A percentile compares a stretch with the other conserved stretches of the same genome.
These are phyloP conservation scores for Pterocles orientalis DNA, from an alignment of 2,113 vertebrate genomes.

Conservation along the genomic window DNA sequence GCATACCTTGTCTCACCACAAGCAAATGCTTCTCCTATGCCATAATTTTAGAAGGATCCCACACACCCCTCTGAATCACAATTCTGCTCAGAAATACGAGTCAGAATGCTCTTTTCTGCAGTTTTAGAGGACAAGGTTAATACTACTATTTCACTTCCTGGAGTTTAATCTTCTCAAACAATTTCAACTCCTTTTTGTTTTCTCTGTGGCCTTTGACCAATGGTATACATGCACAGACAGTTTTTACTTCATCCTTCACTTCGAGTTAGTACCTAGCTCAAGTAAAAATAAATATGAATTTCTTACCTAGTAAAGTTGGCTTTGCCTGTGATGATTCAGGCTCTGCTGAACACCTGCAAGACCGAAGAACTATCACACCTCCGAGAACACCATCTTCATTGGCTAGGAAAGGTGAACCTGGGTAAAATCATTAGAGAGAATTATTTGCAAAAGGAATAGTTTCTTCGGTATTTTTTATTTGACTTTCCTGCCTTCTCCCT, in stretches of 20 bases:
- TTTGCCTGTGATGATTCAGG: conserved; percentile 83
- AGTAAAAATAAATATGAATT: neutral
- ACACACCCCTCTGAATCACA: neutral
- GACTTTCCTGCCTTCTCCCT: neutral
- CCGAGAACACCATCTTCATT: conserved; percentile 94
- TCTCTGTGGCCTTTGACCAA: neutral
- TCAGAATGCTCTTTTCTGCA: neutral
- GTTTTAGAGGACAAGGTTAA: neutral
- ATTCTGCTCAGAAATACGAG: neutral
- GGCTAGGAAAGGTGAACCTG: conserved; percentile 95
- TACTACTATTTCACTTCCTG: neutral
- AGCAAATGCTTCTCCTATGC: neutral
- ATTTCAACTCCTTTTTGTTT: neutral
- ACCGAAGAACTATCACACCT: conserved; percentile 94
- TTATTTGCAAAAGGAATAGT: neutral
- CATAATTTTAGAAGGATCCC: neutral
- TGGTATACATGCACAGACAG: accelerated
- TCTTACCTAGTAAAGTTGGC: conserved; percentile 90
- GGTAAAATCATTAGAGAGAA: neutral
- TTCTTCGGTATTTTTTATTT: neutral
- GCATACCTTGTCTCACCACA: neutral
- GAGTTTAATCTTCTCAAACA: neutral
- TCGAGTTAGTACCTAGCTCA: neutral
- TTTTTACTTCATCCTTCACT: neutral
- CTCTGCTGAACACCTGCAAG: conserved; percentile 87